Evolutionary conservation across 2,797 vertebrate genomes (phyloP).

Genomic region (Chiloscyllium punctatum): DNA sequence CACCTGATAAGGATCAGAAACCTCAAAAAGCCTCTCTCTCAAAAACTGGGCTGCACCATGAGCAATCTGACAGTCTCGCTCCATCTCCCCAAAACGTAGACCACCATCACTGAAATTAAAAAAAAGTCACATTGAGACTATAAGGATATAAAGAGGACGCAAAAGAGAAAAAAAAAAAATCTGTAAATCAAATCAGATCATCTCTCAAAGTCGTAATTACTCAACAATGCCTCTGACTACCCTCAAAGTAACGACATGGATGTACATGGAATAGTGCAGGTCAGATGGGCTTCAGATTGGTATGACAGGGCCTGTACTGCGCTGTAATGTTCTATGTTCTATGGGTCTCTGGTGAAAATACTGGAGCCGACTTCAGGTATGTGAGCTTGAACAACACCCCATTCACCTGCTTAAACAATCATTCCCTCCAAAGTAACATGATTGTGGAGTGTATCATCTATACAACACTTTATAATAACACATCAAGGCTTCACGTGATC

Average conservation of each 20-base stretch:
- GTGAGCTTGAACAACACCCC: background rate
- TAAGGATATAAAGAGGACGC: background rate
- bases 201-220: background rate
- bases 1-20: slow-evolving; percentile 93
- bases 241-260: background rate
- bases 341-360: background rate
- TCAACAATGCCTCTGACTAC: background rate
- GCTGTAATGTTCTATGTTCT: too few relatives aligned
- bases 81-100: slow-evolving; percentile 96
- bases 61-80: slow-evolving; percentile 96
- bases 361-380: background rate
- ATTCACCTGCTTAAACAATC: background rate
- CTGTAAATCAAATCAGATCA: background rate
- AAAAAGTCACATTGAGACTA: background rate
- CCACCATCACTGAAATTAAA: slow-evolving; percentile 78
- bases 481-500: background rate
- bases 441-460: background rate
- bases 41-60: slow-evolving; percentile 97
- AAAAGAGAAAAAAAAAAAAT: background rate
- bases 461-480: background rate
- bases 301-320: too few relatives aligned
- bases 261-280: too few relatives aligned
- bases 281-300: too few relatives aligned
- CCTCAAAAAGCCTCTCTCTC: slow-evolving; percentile 87
- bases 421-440: background rate